Evolutionary conservation across 1,140 invertebrate species (phyloP).

Genomic region (Trichonephila clavata): DNA sequence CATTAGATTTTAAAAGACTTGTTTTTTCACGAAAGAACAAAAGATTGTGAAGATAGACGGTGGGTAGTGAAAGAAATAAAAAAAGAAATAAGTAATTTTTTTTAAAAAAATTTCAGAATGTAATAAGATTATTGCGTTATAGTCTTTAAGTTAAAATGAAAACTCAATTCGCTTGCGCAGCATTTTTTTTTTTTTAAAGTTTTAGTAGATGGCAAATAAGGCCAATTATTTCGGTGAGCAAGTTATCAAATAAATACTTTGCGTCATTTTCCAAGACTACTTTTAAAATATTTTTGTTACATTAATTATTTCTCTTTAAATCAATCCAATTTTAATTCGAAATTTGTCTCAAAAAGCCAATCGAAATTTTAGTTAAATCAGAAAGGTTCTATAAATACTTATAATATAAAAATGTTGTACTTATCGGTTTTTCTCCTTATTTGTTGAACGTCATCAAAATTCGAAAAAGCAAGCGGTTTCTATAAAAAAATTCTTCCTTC

Average conservation of each 20-base stretch:
- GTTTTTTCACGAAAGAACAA: neutral
- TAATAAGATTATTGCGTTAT: neutral
- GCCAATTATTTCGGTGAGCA: neutral
- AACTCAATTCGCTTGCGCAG: too few relatives aligned
- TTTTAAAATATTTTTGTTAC: too few relatives aligned
- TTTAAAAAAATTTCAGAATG: neutral
- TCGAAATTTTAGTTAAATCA: too few relatives aligned
- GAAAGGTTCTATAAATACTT: too few relatives aligned
- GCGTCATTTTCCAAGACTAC: neutral
- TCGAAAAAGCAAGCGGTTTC: too few relatives aligned
- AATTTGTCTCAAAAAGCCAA: too few relatives aligned
- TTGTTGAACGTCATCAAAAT: too few relatives aligned
- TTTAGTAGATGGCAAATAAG: neutral
- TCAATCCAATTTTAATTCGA: too few relatives aligned
- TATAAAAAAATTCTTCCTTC: too few relatives aligned
- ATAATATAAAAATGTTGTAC: too few relatives aligned
- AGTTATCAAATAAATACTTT: neutral
- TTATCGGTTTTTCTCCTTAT: too few relatives aligned
- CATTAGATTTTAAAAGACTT: slow-evolving; percentile 6
- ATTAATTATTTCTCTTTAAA: too few relatives aligned
- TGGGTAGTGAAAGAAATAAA: neutral
- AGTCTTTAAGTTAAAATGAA: neutral
- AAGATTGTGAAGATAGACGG: neutral
- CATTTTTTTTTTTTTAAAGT: neutral
- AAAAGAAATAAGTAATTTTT: neutral